A percentile compares a stretch with the other conserved stretches of the same genome.
phyloP scores from a whole-genome alignment of 1,140 invertebrate genomes.

The Neuroterus valhalla region DNA sequence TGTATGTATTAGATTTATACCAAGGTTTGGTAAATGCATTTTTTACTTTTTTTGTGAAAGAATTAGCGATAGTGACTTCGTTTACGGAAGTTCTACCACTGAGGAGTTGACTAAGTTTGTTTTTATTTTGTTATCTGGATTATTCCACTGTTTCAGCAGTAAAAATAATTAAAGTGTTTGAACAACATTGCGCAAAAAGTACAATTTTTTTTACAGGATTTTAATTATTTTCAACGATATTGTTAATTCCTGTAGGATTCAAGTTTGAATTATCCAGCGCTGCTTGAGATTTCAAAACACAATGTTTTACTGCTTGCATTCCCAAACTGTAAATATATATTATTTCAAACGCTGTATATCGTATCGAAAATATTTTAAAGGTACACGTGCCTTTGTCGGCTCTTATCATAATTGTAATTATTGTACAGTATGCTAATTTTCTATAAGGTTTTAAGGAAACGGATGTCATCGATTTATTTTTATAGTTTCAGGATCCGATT shows the following conservation, averaged over 20 bases:
- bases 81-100: neutral
- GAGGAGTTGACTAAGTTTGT: neutral
- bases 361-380: conserved; percentile 44
- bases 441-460: conserved; percentile 47
- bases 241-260: neutral
- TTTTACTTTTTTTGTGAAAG: too few relatives aligned
- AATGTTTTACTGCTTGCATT: conserved; percentile 47
- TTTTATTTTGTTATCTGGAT: conserved; percentile 14
- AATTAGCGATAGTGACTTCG: neutral
- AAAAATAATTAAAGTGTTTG: neutral
- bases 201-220: neutral
- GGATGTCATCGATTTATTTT: conserved; percentile 39
- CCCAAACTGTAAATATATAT: conserved; percentile 53
- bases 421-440: conserved; percentile 52
- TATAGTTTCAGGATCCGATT: conserved; percentile 34
- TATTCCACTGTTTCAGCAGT: conserved; percentile 22
- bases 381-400: conserved; percentile 53
- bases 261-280: neutral
- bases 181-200: neutral
- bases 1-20: conserved; percentile 5
- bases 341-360: conserved; percentile 42
- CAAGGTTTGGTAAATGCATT: neutral
- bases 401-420: conserved; percentile 55
- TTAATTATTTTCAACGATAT: neutral
- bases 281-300: conserved; percentile 34